Conservation (phyloP, 2,797 vertebrate genomes). For the Monodelphis domestica region DNA sequence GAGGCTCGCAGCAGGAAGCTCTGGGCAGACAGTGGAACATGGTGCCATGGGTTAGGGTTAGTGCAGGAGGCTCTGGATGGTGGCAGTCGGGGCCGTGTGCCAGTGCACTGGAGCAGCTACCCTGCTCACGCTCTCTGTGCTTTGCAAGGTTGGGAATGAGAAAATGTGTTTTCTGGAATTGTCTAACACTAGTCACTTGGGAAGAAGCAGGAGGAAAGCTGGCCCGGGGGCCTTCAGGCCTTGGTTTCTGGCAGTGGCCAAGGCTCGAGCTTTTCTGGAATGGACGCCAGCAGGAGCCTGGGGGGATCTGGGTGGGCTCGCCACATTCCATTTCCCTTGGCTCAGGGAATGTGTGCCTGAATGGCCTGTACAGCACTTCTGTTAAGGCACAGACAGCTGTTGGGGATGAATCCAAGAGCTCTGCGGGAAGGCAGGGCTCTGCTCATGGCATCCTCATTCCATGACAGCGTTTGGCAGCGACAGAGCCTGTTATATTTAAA, state of each 20-base stretch:
- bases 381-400: background rate
- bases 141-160: background rate
- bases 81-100: background rate
- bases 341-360: background rate
- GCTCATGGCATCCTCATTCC: background rate
- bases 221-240: background rate
- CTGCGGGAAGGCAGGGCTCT: background rate
- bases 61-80: background rate
- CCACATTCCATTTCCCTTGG: background rate
- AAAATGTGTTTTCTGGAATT: background rate
- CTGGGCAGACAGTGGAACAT: background rate
- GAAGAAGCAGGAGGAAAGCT: background rate
- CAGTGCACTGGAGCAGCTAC: background rate
- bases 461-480: background rate
- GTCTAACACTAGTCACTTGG: background rate
- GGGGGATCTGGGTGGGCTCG: too few relatives aligned
- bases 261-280: background rate
- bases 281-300: background rate
- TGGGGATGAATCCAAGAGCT: background rate
- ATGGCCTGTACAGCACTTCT: background rate
- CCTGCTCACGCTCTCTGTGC: background rate
- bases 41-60: too few relatives aligned
- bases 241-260: background rate
- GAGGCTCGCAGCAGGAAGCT: background rate
- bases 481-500: too few relatives aligned